Conservation (phyloP, 2,113 vertebrate species). For the Glareola pratincola region DNA sequence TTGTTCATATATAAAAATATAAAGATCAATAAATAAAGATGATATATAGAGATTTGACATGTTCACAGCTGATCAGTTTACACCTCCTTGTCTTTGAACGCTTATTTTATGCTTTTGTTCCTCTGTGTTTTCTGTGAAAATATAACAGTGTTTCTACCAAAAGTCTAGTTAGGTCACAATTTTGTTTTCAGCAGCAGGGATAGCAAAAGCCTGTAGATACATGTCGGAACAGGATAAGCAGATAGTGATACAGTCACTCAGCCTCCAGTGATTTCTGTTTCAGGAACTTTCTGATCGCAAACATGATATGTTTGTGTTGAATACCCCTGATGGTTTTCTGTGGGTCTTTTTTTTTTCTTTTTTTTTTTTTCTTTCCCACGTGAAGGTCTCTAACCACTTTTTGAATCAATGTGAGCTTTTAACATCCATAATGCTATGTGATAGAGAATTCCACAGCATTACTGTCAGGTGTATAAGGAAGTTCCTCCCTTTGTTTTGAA, state of each 20-base stretch:
- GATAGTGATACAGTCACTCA: background rate
- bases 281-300: background rate
- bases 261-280: background rate
- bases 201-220: background rate
- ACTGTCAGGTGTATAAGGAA: background rate
- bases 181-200: background rate
- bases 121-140: background rate
- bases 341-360: no score
- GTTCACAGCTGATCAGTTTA: background rate
- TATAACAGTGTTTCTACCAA: background rate
- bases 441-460: background rate
- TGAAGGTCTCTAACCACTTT: background rate
- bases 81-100: background rate
- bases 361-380: background rate
- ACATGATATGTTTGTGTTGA: background rate
- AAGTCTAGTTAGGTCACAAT: background rate
- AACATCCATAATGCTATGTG: background rate
- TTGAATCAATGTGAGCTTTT: background rate
- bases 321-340: background rate
- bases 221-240: background rate
- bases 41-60: background rate
- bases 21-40: background rate
- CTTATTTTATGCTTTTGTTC: background rate
- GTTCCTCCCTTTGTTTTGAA: background rate
- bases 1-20: background rate